phyloP scores from a whole-genome alignment of 1,140 invertebrate genomes.

The Nebria ingens region DNA sequence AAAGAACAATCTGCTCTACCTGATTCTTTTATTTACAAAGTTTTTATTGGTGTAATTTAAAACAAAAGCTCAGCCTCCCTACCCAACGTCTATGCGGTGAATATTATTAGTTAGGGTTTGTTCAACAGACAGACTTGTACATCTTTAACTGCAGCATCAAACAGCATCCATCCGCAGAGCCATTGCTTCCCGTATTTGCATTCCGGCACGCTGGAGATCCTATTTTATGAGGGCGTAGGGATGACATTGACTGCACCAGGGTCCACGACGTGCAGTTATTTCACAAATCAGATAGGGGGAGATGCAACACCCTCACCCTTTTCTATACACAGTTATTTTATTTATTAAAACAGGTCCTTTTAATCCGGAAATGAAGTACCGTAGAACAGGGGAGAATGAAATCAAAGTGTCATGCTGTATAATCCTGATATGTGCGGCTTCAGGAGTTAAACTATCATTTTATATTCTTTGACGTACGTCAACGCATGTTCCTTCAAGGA shows the following conservation, averaged over 20 bases:
- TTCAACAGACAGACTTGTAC: too few species aligned
- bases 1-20: too few species aligned
- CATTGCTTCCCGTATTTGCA: neutral
- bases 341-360: conserved; percentile 9
- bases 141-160: too few species aligned
- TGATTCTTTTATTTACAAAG: too few species aligned
- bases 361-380: conserved; percentile 6
- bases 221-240: neutral
- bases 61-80: too few species aligned
- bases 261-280: conserved; percentile 1
- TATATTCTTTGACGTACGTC: conserved; percentile 1
- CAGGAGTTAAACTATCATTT: neutral
- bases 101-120: too few species aligned
- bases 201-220: neutral
- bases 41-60: too few species aligned
- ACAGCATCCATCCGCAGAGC: too few species aligned
- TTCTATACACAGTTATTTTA: conserved; percentile 5
- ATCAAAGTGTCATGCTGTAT: conserved; percentile 1
- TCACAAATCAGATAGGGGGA: conserved; percentile 4
- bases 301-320: neutral
- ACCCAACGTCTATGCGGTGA: too few species aligned
- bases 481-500: neutral
- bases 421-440: conserved; percentile 1
- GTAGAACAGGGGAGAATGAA: neutral
- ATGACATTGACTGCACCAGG: neutral